A percentile compares a stretch with the other conserved stretches of the same genome.
Conservation (phyloP, 2,888 invertebrate species). For the Drosophila rubida region DNA sequence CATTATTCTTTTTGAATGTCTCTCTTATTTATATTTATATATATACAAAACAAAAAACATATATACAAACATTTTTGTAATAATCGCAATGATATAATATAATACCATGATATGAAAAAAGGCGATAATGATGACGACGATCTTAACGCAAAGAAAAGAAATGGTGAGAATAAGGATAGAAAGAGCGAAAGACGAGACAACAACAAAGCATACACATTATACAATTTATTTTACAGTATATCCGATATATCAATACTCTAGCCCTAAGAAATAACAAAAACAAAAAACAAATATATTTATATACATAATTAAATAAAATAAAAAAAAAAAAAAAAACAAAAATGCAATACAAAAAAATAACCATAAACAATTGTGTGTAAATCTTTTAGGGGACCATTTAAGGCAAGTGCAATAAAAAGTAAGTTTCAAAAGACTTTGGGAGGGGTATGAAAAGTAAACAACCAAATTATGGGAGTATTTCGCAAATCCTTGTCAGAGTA, state of each 20-base stretch:
- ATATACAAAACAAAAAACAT: conserved; percentile 18
- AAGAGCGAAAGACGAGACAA: conserved; percentile 13
- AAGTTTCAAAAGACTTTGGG: too few relatives aligned
- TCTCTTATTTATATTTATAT: conserved; percentile 56
- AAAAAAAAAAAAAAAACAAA: conserved; percentile 61
- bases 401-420: too few relatives aligned
- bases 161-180: conserved; percentile 4
- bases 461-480: too few relatives aligned
- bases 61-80: conserved; percentile 35
- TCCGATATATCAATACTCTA: conserved; percentile 78
- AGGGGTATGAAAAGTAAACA: too few relatives aligned
- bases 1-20: conserved; percentile 48
- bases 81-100: conserved; percentile 38
- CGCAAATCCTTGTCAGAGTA: too few relatives aligned
- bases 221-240: conserved; percentile 80
- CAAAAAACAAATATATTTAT: conserved; percentile 76
- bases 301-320: conserved; percentile 75
- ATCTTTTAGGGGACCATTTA: not conserved
- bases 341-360: conserved; percentile 46
- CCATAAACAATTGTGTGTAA: not conserved
- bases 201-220: conserved; percentile 65
- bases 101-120: conserved; percentile 7
- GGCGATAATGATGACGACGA: conserved; percentile 14
- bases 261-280: conserved; percentile 69
- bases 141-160: conserved; percentile 18